A percentile compares a stretch with the other conserved stretches of the same genome.
These are phyloP conservation scores for Coleophora flavipennella DNA, from an alignment of 2,888 invertebrate species.

Conservation along the genomic window DNA sequence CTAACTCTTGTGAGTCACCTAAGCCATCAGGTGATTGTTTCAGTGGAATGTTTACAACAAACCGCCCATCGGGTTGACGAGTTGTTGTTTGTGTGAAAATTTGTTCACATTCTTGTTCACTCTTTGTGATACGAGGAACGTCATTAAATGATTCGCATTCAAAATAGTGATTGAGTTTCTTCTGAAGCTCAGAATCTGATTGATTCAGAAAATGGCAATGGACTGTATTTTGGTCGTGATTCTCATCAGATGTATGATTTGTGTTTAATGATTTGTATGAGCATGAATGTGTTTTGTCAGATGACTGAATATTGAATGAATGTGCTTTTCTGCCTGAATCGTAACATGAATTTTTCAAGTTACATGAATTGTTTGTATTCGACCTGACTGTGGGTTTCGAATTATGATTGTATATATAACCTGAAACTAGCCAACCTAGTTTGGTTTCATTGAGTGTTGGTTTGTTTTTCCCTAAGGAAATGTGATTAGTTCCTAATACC, in stretches of 20 bases:
- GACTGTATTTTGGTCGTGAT: background rate
- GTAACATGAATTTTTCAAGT: background rate
- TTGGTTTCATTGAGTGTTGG: slow-evolving; percentile 7
- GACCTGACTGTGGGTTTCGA: background rate
- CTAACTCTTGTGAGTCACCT: slow-evolving; percentile 10
- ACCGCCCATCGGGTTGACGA: slow-evolving; percentile 10
- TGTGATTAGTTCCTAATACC: slow-evolving; percentile 1
- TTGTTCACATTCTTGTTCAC: slow-evolving; percentile 11
- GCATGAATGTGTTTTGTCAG: background rate
- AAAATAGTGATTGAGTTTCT: slow-evolving; percentile 2
- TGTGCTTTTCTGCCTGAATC: no score
- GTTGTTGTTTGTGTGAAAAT: slow-evolving; percentile 6
- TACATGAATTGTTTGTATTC: background rate
- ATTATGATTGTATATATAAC: background rate
- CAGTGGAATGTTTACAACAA: slow-evolving; percentile 14
- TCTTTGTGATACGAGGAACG: background rate
- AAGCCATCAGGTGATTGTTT: slow-evolving; percentile 9
- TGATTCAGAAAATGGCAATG: background rate
- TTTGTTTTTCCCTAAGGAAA: slow-evolving; percentile 5
- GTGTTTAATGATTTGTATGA: background rate
- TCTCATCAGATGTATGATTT: background rate
- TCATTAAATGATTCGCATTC: slow-evolving; percentile 1
- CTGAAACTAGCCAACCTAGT: slow-evolving; percentile 9
- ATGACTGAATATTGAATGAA: no score
- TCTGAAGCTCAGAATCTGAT: background rate